Percentiles rank a stretch among this genome's conserved stretches.
Conservation (phyloP, 2,113 vertebrate species). For the Lutjanus erythropterus region DNA sequence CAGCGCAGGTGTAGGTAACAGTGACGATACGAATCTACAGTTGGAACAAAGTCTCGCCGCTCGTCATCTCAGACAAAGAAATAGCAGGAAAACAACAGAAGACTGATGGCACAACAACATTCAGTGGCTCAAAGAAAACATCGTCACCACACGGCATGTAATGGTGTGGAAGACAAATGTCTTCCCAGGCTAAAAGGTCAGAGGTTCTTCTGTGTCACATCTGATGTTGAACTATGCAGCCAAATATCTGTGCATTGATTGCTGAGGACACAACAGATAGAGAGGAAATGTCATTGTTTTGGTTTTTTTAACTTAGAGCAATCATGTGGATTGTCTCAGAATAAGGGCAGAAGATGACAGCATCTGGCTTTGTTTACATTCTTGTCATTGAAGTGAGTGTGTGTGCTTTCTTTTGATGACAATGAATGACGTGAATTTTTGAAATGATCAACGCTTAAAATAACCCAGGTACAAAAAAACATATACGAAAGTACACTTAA, state of each 20-base stretch:
- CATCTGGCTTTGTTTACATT: slow-evolving; percentile 22
- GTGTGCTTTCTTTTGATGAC: background rate
- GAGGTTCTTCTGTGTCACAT: slow-evolving; percentile 64
- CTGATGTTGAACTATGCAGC: slow-evolving; percentile 58
- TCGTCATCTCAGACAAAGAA: slow-evolving; percentile 61
- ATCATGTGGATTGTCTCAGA: slow-evolving; percentile 68
- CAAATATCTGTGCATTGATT: slow-evolving; percentile 16
- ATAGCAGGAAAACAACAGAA: slow-evolving; percentile 50
- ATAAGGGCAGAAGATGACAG: slow-evolving; percentile 63
- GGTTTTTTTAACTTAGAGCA: slow-evolving; percentile 52
- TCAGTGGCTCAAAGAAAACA: slow-evolving; percentile 71
- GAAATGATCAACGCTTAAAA: background rate
- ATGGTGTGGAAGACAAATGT: slow-evolving; percentile 81
- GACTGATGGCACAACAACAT: slow-evolving; percentile 67
- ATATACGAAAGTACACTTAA: too few species aligned
- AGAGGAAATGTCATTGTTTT: slow-evolving; percentile 43
- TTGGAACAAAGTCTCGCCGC: slow-evolving; percentile 16
- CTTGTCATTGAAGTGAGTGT: background rate
- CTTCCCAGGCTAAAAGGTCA: slow-evolving; percentile 80
- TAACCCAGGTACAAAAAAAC: too few species aligned
- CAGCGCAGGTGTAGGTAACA: slow-evolving; percentile 24
- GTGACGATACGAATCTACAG: slow-evolving; percentile 43
- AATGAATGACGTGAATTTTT: background rate
- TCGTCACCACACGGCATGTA: slow-evolving; percentile 47
- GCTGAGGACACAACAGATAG: slow-evolving; percentile 43